Base-by-base conservation (phyloP, 64 coral and sea anemone species). In the Montipora foliosa region DNA sequence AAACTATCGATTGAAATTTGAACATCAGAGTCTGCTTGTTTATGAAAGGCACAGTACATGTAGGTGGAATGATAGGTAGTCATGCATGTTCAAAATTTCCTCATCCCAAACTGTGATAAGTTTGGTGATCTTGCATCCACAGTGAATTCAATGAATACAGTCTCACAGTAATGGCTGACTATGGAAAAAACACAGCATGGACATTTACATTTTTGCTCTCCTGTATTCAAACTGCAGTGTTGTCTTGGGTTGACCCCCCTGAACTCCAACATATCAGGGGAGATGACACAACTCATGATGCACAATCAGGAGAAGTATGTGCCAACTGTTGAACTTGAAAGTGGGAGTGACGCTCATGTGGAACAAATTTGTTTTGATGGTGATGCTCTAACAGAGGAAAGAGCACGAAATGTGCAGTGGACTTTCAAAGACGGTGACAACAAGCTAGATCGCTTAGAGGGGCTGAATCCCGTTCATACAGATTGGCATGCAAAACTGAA, bases 401-500 rank as follows among this genome's bases (percentile, higher is more conserved):
- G 89, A 1, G 57, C 89, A 29, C 13, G 89, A 9, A 82, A 91
- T 74, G 78, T 72, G 0, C 16, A 67, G 49, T 82, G 77, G 78
- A 84, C 79, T 44, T 83, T 83, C 16, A 79, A 55, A n/a, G 68
- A 84, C 76, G 90, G 66, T 16, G 90, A 92, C 22, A 83, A 75
- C 47, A 57, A 46, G 0, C 15, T 74, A 10, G 90, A 92, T 8
- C 24, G 80, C 21, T 12, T 92, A 15, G 67, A 84, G n/a, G 79
- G 90, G 1, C 20, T 92, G 4, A 6, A 58, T 4, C 20, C 90
- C 2, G 47, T 58, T 10, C 58, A 73, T 84, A 46, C 79, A 10
- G 90, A 76, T 7, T 92, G 90, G 90, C 90, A 92, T 62, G 67
- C 29, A 7, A 91, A 91, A 59, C 76, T 82, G 11, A 91, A 47